phyloP scores from a whole-genome alignment of 2,888 invertebrate genomes.

The Agriopis leucophaearia region DNA sequence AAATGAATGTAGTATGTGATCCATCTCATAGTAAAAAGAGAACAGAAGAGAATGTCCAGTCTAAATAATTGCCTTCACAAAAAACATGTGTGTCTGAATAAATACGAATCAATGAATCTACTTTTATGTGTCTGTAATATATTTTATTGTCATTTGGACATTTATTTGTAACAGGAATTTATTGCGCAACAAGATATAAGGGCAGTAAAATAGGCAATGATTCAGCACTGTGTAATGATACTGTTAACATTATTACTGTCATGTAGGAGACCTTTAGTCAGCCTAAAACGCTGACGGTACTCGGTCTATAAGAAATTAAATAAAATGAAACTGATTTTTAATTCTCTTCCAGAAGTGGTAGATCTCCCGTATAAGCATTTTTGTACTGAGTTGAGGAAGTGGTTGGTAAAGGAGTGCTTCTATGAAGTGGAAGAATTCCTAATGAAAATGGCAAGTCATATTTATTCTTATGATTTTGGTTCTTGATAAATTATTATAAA shows the following conservation, averaged over 20 bases:
- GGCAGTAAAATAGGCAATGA: conserved; percentile 25
- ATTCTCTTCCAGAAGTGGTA: too few relatives aligned
- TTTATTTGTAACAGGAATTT: conserved; percentile 36
- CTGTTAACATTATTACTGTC: neutral
- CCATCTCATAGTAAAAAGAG: conserved; percentile 24
- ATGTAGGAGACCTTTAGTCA: neutral
- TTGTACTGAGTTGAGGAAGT: too few relatives aligned
- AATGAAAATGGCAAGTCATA: too few relatives aligned
- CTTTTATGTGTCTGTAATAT: conserved; percentile 36
- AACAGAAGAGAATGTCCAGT: conserved; percentile 13
- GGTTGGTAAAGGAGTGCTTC: too few relatives aligned
- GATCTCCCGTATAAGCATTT: too few relatives aligned
- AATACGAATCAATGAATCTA: conserved; percentile 31
- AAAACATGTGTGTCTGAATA: conserved; percentile 27
- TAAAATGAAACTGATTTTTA: too few relatives aligned
- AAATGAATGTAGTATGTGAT: conserved; percentile 46
- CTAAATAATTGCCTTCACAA: conserved; percentile 24
- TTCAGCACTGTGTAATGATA: conserved; percentile 18
- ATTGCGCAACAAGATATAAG: conserved; percentile 33
- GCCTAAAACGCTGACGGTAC: neutral
- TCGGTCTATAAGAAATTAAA: too few relatives aligned
- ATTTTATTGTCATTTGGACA: conserved; percentile 35
- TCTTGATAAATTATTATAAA: too few relatives aligned
- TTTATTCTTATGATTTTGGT: too few relatives aligned
- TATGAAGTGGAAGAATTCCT: too few relatives aligned